A percentile compares a stretch with the other conserved stretches of the same genome.
Evolutionary conservation across 1,140 invertebrate genomes (phyloP).

Genomic region (Drosophila prosaltans): DNA sequence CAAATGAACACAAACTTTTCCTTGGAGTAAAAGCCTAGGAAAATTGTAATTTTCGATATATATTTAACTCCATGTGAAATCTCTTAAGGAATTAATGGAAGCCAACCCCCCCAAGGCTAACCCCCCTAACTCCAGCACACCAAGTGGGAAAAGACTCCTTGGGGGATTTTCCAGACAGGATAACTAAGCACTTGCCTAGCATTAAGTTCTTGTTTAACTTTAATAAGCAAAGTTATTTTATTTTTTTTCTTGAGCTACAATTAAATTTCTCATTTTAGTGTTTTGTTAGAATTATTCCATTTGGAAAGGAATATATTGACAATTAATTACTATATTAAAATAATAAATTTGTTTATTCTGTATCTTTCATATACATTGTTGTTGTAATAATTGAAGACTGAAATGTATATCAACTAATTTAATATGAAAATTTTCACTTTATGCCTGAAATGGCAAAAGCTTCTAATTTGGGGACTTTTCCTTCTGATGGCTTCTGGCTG

Average conservation of each 20-base stretch:
- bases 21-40: no score
- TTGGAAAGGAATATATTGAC: not conserved
- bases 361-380: not conserved
- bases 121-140: not conserved
- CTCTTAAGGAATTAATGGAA: not conserved
- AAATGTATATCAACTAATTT: not conserved
- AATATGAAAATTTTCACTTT: constrained; percentile 4
- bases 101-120: not conserved
- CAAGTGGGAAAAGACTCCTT: not conserved
- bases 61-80: not conserved
- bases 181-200: not conserved
- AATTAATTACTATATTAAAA: constrained; percentile 5
- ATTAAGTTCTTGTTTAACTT: not conserved
- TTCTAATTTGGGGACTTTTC: constrained; percentile 2
- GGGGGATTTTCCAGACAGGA: not conserved
- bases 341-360: not conserved
- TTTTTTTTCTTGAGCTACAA: not conserved
- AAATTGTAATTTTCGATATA: no score
- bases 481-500: not conserved
- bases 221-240: not conserved
- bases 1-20: not conserved
- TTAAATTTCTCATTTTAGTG: not conserved
- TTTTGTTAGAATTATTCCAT: not conserved
- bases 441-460: not conserved
- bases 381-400: not conserved